These are phyloP conservation scores for Lophochroa leadbeateri DNA, from an alignment of 2,113 vertebrate species.

Conservation along the genomic window DNA sequence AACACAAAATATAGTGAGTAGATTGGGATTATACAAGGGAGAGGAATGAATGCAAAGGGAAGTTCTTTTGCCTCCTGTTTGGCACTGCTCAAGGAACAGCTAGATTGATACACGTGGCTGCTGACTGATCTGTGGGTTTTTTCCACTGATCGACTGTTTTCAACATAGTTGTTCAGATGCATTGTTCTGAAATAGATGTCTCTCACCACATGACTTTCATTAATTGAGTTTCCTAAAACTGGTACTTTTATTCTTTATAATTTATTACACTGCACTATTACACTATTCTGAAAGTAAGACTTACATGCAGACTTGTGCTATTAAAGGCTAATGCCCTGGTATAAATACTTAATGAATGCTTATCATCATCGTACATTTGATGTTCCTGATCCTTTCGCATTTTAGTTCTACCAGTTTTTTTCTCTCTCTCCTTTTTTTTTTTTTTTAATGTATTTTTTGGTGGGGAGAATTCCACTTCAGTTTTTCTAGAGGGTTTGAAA, in stretches of 20 bases:
- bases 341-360: constrained; percentile 44
- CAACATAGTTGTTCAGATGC: not conserved
- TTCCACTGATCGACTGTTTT: not conserved
- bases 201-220: not conserved
- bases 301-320: not conserved
- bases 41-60: not conserved
- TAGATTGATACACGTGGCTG: not conserved
- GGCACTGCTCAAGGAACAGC: not conserved
- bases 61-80: not conserved
- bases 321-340: constrained; percentile 17
- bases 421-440: not conserved
- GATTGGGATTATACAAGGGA: not conserved
- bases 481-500: not conserved
- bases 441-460: not conserved
- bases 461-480: not conserved
- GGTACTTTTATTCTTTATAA: not conserved
- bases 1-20: not conserved
- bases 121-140: not conserved
- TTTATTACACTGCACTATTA: not conserved
- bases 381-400: not conserved
- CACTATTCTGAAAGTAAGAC: not conserved
- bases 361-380: constrained; percentile 1
- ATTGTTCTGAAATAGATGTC: not conserved
- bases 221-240: constrained; percentile 8
- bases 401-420: not conserved